Base-by-base conservation (phyloP, 2,113 vertebrate species). In the Parotia lawesii region DNA sequence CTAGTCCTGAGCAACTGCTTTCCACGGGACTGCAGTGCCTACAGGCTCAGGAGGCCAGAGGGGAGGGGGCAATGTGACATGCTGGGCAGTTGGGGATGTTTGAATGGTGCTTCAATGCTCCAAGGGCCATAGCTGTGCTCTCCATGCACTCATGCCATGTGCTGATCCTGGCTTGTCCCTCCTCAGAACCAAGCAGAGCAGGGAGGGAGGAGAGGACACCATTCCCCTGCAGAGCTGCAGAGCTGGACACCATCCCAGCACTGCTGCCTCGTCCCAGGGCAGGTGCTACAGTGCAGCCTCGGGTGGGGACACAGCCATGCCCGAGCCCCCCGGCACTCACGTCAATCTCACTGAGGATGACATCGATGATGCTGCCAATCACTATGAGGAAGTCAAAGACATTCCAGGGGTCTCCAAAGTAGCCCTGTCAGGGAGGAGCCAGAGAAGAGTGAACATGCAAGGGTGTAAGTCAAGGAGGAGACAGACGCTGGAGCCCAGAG, bases 321-420 rank as follows among this genome's bases (percentile, higher is more conserved):
- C 22, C 5, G 0, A 24, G 48, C 47, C 9, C 12, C 12, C 11
- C 0, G 27, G 22, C 86, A 98, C 99, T 99, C 95, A 99, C 99
- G 2, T 99, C 99, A 0, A 99, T 98, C 98, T 99, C 99, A 0
- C 99, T 99, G 84, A 99, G 98, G 98, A 99, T 99, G 89, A 99
- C 99, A 0, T 99, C 99, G 7, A 99, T 98, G 65, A 99, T 98
- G 90, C 99, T 99, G 66, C 99, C 99, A 0, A 99, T 95, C 89
- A 99, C 99, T 12, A 99, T 99, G 42, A 99, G 97, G 96, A 99
- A 99, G 96, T 99, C 99, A 75, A 99, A 99, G 84, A 99, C 99
- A 2, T 99, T 99, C 99, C 99, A 99, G n/a, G 99, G 99, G 93
- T 99, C 99, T 87, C 99, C 99, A 4, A 99, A 99, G 94, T 99